Evolutionary conservation across 2,797 vertebrate species (phyloP).

Genomic region (Dicrostonyx torquatus): DNA sequence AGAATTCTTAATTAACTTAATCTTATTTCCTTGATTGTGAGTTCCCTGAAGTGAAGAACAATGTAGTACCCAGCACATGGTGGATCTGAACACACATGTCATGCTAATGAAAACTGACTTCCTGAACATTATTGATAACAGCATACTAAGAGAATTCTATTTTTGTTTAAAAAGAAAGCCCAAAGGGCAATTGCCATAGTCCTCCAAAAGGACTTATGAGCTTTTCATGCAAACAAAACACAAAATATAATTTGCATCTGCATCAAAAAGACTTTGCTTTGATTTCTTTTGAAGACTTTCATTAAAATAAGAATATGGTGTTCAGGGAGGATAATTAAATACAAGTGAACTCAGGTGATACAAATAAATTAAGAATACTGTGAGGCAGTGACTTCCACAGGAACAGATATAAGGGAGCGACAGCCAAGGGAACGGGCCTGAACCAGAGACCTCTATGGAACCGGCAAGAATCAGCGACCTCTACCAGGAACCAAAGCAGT

Average conservation of each 20-base stretch:
- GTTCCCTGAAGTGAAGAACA: constrained; percentile 20
- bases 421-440: no score
- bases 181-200: not conserved
- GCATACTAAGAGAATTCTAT: constrained; percentile 51
- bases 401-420: no score
- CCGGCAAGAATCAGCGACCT: no score
- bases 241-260: constrained; percentile 64
- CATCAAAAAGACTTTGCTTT: constrained; percentile 9
- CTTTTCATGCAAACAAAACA: constrained; percentile 50
- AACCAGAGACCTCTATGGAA: no score
- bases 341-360: constrained; percentile 58
- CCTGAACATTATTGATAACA: constrained; percentile 36
- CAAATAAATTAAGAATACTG: constrained; percentile 66
- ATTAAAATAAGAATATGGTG: constrained; percentile 69
- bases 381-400: no score
- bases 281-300: constrained; percentile 13
- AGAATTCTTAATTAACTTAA: not conserved
- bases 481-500: no score
- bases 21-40: constrained; percentile 44
- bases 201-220: not conserved
- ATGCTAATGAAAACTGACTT: constrained; percentile 47
- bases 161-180: constrained; percentile 56
- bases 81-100: constrained; percentile 23
- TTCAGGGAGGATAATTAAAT: constrained; percentile 70
- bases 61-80: not conserved